Evolutionary conservation across 1,140 invertebrate species (phyloP).

Genomic region (Ceratosolen solmsi): DNA sequence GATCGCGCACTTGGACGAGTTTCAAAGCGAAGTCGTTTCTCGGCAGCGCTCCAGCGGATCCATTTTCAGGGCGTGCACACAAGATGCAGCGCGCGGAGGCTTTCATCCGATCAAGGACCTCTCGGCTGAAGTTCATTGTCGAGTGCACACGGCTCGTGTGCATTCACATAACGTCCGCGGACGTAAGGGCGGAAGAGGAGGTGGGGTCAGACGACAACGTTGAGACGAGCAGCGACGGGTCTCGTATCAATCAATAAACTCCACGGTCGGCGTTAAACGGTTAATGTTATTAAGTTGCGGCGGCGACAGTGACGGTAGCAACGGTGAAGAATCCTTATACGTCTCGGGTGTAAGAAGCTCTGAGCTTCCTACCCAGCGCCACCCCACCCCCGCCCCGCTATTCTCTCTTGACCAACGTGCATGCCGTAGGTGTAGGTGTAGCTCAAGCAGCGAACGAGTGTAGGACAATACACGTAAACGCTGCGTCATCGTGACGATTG

Average conservation of each 20-base stretch:
- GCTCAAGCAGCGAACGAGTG: neutral
- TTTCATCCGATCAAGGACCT: neutral
- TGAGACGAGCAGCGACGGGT: neutral
- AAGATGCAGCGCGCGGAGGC: neutral
- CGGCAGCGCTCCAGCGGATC: neutral
- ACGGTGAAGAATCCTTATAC: slow-evolving; percentile 32
- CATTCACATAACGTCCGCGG: neutral
- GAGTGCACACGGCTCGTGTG: neutral
- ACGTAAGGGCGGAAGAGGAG: neutral
- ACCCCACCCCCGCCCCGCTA: neutral
- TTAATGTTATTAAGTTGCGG: slow-evolving; percentile 35
- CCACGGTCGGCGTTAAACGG: slow-evolving; percentile 22
- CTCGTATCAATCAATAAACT: slow-evolving; percentile 47
- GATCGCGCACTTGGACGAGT: too few relatives aligned
- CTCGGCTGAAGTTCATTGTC: neutral
- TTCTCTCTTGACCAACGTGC: neutral
- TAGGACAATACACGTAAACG: too few relatives aligned
- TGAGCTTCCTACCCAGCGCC: neutral
- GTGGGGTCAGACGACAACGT: neutral
- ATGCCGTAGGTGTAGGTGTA: neutral
- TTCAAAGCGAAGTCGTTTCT: too few relatives aligned
- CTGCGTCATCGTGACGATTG: neutral
- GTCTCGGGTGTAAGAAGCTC: neutral
- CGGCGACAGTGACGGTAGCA: neutral
- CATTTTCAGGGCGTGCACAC: neutral